A percentile compares a stretch with the other conserved stretches of the same genome.
phyloP scores from a whole-genome alignment of 2,888 invertebrate species.

The Synanthedon myopaeformis region DNA sequence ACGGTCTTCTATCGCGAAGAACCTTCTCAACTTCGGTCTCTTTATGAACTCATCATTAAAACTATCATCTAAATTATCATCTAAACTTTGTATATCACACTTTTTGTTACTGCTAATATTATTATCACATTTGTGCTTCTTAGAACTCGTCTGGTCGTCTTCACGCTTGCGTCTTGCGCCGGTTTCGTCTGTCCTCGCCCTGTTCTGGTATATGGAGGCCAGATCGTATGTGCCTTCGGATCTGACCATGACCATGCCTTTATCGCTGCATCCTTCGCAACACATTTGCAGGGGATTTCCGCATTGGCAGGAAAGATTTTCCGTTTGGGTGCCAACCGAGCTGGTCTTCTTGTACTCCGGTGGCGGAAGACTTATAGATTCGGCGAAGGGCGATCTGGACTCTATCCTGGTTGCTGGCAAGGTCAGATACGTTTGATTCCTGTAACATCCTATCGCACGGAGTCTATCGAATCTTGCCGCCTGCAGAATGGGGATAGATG shows the following conservation, averaged over 20 bases:
- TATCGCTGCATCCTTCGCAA: constrained; percentile 27
- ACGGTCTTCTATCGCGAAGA: constrained; percentile 43
- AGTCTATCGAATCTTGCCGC: constrained; percentile 60
- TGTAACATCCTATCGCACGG: constrained; percentile 56
- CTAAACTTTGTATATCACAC: constrained; percentile 32
- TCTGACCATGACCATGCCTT: constrained; percentile 39
- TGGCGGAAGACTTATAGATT: constrained; percentile 31
- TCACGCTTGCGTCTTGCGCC: constrained; percentile 36
- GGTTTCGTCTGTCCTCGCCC: constrained; percentile 51
- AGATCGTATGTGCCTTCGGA: constrained; percentile 54
- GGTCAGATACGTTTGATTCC: constrained; percentile 59
- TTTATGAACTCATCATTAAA: constrained; percentile 29
- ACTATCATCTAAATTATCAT: constrained; percentile 17
- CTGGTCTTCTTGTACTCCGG: constrained; percentile 43
- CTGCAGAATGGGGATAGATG: constrained; percentile 63
- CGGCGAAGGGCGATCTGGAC: constrained; percentile 45
- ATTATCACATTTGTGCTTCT: constrained; percentile 67
- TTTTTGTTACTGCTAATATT: constrained; percentile 29
- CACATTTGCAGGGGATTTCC: constrained; percentile 32
- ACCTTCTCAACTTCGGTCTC: constrained; percentile 50
- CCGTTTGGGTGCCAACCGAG: constrained; percentile 51
- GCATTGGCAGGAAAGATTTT: constrained; percentile 45
- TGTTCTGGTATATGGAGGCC: constrained; percentile 54
- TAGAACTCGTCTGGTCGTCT: constrained; percentile 37
- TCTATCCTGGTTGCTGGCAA: constrained; percentile 52